Conservation (phyloP, 2,113 vertebrate genomes). For the Cnemophilus loriae region DNA sequence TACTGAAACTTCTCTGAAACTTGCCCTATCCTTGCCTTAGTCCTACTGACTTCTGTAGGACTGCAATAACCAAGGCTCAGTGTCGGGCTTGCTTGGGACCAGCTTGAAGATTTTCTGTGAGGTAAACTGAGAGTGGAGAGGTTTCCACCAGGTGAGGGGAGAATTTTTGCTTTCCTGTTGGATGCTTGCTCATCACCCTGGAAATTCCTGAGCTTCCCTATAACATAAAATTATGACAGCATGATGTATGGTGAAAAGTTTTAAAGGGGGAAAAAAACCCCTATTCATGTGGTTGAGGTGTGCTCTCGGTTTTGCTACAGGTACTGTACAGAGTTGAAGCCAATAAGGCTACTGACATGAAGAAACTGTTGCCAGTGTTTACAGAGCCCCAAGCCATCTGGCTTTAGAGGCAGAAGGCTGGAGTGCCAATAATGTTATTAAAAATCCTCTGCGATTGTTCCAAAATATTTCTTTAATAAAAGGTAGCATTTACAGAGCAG, state of each 20-base stretch:
- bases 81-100: background rate
- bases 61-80: background rate
- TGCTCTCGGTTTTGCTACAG: background rate
- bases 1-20: background rate
- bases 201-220: constrained; percentile 37
- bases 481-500: background rate
- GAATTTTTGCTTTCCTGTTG: background rate
- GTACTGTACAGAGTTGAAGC: constrained; percentile 49
- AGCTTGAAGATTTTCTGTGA: background rate
- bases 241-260: background rate
- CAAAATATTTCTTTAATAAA: constrained; percentile 57
- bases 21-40: background rate
- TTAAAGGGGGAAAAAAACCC: background rate
- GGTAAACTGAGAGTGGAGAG: background rate
- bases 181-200: background rate
- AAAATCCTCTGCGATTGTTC: constrained; percentile 21
- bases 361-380: constrained; percentile 51
- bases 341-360: constrained; percentile 3
- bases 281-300: constrained; percentile 38
- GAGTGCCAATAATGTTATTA: constrained; percentile 34
- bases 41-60: background rate
- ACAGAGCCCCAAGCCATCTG: constrained; percentile 39
- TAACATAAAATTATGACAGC: background rate
- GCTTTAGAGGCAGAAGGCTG: constrained; percentile 17
- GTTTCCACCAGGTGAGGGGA: background rate